Evolutionary conservation across 1,140 invertebrate genomes (phyloP).

Genomic region (Leptonema lineaticorne): DNA sequence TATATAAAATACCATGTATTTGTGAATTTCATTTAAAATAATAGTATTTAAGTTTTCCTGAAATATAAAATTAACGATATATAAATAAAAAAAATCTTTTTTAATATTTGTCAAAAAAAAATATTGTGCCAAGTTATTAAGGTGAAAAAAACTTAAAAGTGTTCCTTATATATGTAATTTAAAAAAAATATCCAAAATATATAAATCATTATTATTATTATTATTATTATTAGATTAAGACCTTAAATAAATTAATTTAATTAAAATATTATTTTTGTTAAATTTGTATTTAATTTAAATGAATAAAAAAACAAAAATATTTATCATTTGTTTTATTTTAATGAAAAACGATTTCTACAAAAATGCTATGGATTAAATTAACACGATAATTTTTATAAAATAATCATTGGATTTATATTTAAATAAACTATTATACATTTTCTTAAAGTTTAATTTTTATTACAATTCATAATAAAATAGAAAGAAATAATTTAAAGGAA

Average conservation of each 20-base stretch:
- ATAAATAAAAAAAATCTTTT: too few relatives aligned
- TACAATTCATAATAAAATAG: too few relatives aligned
- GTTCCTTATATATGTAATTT: conserved; percentile 23
- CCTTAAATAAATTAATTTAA: not conserved
- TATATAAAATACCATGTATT: not conserved
- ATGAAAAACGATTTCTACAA: not conserved
- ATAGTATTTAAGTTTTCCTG: not conserved
- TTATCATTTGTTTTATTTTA: not conserved
- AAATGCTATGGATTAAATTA: not conserved
- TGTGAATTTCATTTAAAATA: not conserved
- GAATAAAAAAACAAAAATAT: not conserved
- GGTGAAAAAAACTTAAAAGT: conserved; percentile 15
- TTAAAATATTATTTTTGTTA: conserved; percentile 2
- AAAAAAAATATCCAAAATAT: conserved; percentile 8
- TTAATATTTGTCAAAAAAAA: not conserved
- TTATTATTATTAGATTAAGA: conserved; percentile 12
- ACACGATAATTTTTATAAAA: too few relatives aligned
- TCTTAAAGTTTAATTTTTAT: too few relatives aligned
- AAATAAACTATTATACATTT: too few relatives aligned
- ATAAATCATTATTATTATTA: conserved; percentile 12
- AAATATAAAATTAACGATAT: too few relatives aligned
- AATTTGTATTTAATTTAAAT: not conserved
- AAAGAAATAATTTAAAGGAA: too few relatives aligned
- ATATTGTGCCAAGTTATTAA: conserved; percentile 20
- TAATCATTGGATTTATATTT: too few relatives aligned